Conservation (phyloP, 1,140 invertebrate genomes). For the Brachionus paranguensis region DNA sequence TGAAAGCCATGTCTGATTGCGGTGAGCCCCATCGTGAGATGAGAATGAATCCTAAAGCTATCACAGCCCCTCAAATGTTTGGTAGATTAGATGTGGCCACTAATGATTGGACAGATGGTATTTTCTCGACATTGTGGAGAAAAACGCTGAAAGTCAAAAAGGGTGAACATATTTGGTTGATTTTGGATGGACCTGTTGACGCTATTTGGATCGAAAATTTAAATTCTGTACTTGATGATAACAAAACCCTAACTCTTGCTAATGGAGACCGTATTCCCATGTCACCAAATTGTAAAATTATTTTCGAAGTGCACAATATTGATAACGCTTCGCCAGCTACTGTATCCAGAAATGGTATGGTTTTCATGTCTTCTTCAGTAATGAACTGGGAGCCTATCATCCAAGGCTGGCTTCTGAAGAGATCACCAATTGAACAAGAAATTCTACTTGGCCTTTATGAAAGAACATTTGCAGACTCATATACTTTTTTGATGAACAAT, state of each 20-base stretch:
- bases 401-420: conserved; percentile 72
- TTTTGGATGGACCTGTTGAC: conserved; percentile 56
- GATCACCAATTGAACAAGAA: conserved; percentile 66
- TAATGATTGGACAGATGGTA: conserved; percentile 96
- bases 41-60: conserved; percentile 96
- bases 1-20: conserved; percentile 77
- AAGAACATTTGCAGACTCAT: conserved; percentile 70
- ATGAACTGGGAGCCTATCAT: conserved; percentile 81
- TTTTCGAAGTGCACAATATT: conserved; percentile 92
- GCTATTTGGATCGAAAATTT: conserved; percentile 58
- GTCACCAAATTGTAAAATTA: conserved; percentile 84
- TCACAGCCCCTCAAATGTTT: conserved; percentile 94
- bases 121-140: conserved; percentile 90
- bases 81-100: conserved; percentile 87
- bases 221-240: conserved; percentile 57
- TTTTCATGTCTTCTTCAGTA: conserved; percentile 92
- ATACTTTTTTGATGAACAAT: conserved; percentile 75
- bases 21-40: conserved; percentile 83
- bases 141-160: conserved; percentile 82
- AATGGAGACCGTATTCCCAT: conserved; percentile 87
- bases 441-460: conserved; percentile 72
- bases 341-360: conserved; percentile 90
- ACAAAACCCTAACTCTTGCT: conserved; percentile 73
- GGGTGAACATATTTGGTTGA: conserved; percentile 60
- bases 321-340: conserved; percentile 93